A percentile compares a stretch with the other conserved stretches of the same genome.
These are phyloP conservation scores for Saturnia pavonia DNA, from an alignment of 2,888 invertebrate genomes.

Conservation along the genomic window DNA sequence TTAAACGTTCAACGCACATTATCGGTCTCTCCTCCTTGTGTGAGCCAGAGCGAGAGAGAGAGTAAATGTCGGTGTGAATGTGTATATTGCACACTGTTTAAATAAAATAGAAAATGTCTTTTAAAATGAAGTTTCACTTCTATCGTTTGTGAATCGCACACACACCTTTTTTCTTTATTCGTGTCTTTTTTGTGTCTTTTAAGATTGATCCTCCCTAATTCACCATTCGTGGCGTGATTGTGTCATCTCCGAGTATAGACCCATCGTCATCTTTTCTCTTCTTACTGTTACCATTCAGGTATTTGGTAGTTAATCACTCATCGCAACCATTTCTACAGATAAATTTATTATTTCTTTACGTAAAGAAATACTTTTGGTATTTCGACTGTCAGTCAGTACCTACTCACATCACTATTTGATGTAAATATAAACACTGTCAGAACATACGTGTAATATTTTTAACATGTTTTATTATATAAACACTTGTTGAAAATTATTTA, in stretches of 20 bases:
- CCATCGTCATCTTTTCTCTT: background rate
- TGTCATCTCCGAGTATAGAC: background rate
- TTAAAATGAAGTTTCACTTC: no score
- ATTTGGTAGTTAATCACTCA: background rate
- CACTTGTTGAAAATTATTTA: background rate
- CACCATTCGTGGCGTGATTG: background rate
- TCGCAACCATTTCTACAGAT: background rate
- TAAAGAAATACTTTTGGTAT: background rate
- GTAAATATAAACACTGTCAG: constrained; percentile 6
- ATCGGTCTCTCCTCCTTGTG: no score
- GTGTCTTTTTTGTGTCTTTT: background rate
- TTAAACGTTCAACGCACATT: no score
- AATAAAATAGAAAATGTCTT: no score
- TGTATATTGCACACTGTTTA: no score
- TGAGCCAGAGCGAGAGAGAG: no score
- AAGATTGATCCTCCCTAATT: background rate
- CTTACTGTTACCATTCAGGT: background rate
- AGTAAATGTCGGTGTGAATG: no score
- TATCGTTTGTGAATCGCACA: no score
- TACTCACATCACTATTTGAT: constrained; percentile 6
- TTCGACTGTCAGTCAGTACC: background rate
- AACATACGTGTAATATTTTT: constrained; percentile 1
- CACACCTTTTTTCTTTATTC: no score
- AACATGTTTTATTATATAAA: constrained; percentile 11
- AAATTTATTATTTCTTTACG: background rate